A percentile compares a stretch with the other conserved stretches of the same genome.
Conservation (phyloP, 2,113 vertebrate species). For the Sapajus apella region DNA sequence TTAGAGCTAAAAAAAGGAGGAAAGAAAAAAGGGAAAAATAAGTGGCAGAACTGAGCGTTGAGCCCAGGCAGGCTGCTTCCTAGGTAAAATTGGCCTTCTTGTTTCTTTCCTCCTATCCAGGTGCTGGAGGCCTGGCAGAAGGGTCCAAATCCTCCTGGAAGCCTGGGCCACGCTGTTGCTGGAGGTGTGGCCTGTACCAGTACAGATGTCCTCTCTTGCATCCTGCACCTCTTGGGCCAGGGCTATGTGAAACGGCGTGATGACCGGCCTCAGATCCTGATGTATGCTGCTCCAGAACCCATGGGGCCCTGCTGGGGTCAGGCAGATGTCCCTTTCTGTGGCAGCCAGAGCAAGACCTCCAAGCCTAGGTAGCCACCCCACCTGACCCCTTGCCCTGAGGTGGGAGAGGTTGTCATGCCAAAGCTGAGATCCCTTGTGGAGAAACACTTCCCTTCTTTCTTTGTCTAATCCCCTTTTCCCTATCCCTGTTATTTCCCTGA, state of each 20-base stretch:
- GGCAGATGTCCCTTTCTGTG: constrained; percentile 90
- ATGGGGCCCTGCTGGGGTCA: constrained; percentile 89
- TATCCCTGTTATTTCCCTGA: not conserved
- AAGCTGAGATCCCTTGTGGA: not conserved
- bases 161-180: not conserved
- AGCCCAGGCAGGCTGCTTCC: not conserved
- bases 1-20: too few relatives aligned
- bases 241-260: constrained; percentile 91
- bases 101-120: constrained; percentile 75
- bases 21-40: too few relatives aligned
- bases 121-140: constrained; percentile 94
- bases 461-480: not conserved
- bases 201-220: constrained; percentile 92
- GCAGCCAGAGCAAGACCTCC: constrained; percentile 51
- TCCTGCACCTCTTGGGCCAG: constrained; percentile 94
- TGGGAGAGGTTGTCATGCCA: not conserved
- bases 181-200: constrained; percentile 87
- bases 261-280: constrained; percentile 92
- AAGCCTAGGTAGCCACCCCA: constrained; percentile 55
- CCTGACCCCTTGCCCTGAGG: not conserved
- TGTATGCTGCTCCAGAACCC: constrained; percentile 89
- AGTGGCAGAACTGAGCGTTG: not conserved
- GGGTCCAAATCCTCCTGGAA: constrained; percentile 72
- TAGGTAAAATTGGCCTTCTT: not conserved
- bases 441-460: not conserved